These are phyloP conservation scores for Microcaecilia unicolor DNA, from an alignment of 2,797 vertebrate species.

Conservation along the genomic window DNA sequence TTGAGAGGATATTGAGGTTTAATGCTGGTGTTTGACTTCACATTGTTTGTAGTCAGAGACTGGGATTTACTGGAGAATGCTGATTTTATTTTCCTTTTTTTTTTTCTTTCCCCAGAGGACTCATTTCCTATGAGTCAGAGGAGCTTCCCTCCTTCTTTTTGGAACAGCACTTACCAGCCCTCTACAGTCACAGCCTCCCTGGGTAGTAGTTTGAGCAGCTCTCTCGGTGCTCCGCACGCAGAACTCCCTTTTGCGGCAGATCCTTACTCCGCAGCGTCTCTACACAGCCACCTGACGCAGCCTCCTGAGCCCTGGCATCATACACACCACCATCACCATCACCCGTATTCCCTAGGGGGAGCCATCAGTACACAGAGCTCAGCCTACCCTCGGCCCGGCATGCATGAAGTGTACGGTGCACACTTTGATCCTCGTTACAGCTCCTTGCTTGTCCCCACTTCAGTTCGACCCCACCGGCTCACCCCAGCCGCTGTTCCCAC, in stretches of 20 bases:
- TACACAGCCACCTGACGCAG: slow-evolving; percentile 89
- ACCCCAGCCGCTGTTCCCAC: slow-evolving; percentile 61
- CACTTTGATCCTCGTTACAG: slow-evolving; percentile 87
- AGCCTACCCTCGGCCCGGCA: slow-evolving; percentile 66
- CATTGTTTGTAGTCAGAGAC: no score
- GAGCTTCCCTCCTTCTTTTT: slow-evolving; percentile 92
- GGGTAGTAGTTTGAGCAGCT: slow-evolving; percentile 53
- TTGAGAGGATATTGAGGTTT: no score
- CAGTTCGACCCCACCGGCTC: slow-evolving; percentile 79
- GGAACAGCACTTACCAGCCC: slow-evolving; percentile 92
- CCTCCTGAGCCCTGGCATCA: slow-evolving; percentile 84
- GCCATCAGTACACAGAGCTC: slow-evolving; percentile 71
- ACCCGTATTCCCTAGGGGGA: slow-evolving; percentile 71
- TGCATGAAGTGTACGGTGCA: slow-evolving; percentile 87
- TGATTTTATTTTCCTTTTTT: not conserved
- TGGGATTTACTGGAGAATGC: no score
- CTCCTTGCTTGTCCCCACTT: slow-evolving; percentile 79
- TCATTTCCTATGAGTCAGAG: slow-evolving; percentile 93
- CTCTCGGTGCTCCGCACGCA: slow-evolving; percentile 68
- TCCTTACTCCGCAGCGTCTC: slow-evolving; percentile 72
- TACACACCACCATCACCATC: slow-evolving; percentile 71
- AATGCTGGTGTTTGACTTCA: no score
- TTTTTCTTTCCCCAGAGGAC: slow-evolving; percentile 44
- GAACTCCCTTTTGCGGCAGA: slow-evolving; percentile 82
- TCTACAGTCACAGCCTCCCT: slow-evolving; percentile 61